Base-by-base conservation (phyloP, 23 tunicate genomes). In the Aplidium turbinatum region DNA sequence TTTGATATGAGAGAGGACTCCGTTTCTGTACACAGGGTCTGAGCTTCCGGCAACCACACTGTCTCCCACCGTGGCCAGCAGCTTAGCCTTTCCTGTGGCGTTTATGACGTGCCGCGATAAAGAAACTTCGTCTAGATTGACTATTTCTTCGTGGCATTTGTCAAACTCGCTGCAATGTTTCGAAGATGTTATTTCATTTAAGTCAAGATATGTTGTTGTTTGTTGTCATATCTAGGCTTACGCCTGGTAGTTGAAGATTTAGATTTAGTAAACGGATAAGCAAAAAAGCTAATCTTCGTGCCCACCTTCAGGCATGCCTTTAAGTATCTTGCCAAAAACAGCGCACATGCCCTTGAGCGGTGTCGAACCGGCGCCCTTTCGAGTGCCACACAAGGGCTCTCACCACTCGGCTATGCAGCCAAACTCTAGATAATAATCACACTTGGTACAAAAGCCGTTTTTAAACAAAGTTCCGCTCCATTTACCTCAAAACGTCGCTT, bases 61-160 rank as follows among this genome's bases (percentile, higher is more conserved):
- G 60, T 67, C 52, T 0, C 79, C 85, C 16, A 79, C 76, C 34
- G 42, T 7, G 2, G 42, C 85, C 3, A 86, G 42, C 3, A 86
- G 62, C 63, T 48, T 70, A 30, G 75, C 40, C 63, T 77, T 78
- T 78, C 85, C 93, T n/a, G 79, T 86, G 2, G 56, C 65, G 5
- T 0, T 47, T 1, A 80, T 73, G 11, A 86, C 55, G 38, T 79
- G 48, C 13, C 38, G 31, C 33, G 84, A 77, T 19, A 78, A 28
- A 9, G 36, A 29, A 2, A 40, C n/a, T 25, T 78, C 83, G 39
- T 86, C 85, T 21, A 86, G 32, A 38, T 86, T 79, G 18, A 79
- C 85, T 18, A 86, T 72, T n/a, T 83, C 85, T 30, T 86, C 93
- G 45, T 67, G 52, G 34, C 85, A 78, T 38, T 78, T 70, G 71